These are phyloP conservation scores for Ciona savignyi DNA, from an alignment of 23 tunicate genomes.

Conservation along the genomic window DNA sequence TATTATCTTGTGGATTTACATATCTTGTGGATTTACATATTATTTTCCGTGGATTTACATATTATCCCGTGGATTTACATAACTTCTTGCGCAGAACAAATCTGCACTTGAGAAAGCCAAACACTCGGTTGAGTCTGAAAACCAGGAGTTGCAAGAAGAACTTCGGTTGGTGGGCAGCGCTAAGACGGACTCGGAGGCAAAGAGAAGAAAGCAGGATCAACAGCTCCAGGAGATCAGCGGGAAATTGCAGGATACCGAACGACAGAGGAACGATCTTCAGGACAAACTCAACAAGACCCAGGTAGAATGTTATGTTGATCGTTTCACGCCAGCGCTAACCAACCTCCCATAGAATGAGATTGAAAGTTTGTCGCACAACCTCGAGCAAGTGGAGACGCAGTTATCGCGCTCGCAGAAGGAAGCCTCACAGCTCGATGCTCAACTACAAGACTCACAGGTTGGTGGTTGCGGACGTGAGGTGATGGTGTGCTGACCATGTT, in stretches of 20 bases:
- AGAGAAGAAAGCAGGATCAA: constrained; percentile 88
- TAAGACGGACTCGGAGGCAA: constrained; percentile 77
- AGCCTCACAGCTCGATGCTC: constrained; percentile 59
- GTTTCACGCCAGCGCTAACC: background rate
- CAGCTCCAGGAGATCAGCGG: constrained; percentile 68
- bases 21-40: too few relatives aligned
- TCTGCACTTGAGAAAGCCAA: constrained; percentile 68
- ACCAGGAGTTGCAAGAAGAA: constrained; percentile 77
- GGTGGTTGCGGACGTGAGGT: too few relatives aligned
- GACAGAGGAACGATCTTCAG: constrained; percentile 71
- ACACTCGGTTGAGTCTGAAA: constrained; percentile 68
- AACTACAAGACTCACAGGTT: constrained; percentile 82
- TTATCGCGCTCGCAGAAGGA: constrained; percentile 73
- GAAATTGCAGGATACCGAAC: constrained; percentile 87
- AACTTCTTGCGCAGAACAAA: constrained; percentile 32
- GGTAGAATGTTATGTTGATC: background rate
- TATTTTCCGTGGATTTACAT: background rate
- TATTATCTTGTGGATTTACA: too few relatives aligned
- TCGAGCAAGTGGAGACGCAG: constrained; percentile 67
- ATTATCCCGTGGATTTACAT: background rate
- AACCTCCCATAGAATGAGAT: constrained; percentile 24
- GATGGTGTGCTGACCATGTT: background rate
- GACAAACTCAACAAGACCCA: constrained; percentile 43
- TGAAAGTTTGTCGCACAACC: constrained; percentile 30
- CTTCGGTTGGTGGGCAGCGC: constrained; percentile 51